Evolutionary conservation across 2,113 vertebrate species (phyloP).

Genomic region (Scomber colias): DNA sequence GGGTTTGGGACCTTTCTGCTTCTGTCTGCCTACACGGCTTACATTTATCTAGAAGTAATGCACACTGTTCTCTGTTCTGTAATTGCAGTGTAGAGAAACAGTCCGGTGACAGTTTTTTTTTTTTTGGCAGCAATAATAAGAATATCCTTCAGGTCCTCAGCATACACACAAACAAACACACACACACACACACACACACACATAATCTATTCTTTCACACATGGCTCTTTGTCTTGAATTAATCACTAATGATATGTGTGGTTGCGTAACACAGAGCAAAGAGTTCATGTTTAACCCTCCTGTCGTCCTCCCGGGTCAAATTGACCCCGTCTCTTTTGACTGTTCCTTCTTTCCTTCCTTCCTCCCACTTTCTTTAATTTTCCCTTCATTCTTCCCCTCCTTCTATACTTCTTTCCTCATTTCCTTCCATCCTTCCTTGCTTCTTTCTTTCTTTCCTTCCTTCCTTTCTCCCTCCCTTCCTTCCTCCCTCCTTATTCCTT

Average conservation of each 20-base stretch:
- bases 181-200: background rate
- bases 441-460: too few relatives aligned
- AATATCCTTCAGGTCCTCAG: slow-evolving; percentile 42
- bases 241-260: background rate
- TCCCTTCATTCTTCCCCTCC: too few relatives aligned
- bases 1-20: slow-evolving; percentile 68
- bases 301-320: too few relatives aligned
- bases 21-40: slow-evolving; percentile 77
- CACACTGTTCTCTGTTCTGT: slow-evolving; percentile 62
- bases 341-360: too few relatives aligned
- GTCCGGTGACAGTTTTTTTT: slow-evolving; percentile 59
- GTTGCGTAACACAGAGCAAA: background rate
- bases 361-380: too few relatives aligned
- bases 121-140: slow-evolving; percentile 54
- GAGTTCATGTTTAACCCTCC: background rate
- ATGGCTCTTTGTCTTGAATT: background rate
- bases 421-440: too few relatives aligned
- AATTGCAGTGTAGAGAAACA: slow-evolving; percentile 77
- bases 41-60: slow-evolving; percentile 73
- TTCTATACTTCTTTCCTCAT: too few relatives aligned
- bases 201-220: background rate
- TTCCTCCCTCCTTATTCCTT: too few relatives aligned
- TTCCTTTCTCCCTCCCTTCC: too few relatives aligned
- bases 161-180: background rate
- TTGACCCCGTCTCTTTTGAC: too few relatives aligned